These are phyloP conservation scores for Protophormia terraenovae DNA, from an alignment of 2,888 invertebrate species.

Conservation along the genomic window DNA sequence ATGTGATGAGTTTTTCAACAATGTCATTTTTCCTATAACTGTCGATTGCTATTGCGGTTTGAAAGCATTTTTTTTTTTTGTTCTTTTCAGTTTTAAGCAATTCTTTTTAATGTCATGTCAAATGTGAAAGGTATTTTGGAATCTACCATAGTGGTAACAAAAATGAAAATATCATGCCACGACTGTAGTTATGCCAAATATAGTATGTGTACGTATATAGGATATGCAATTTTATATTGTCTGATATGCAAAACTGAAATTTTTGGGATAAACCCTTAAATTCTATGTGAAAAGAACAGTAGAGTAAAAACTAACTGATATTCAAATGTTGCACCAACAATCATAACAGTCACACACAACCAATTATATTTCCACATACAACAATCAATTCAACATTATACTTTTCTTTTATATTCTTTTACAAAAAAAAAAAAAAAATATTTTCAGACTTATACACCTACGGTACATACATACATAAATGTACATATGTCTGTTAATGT, in stretches of 20 bases:
- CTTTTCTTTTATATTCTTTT: conserved; percentile 29
- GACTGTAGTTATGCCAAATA: background rate
- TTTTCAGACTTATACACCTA: too few relatives aligned
- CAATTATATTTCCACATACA: background rate
- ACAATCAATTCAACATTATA: conserved; percentile 44
- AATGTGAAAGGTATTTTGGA: conserved; percentile 30
- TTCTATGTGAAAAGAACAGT: conserved; percentile 1
- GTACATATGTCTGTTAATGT: too few relatives aligned
- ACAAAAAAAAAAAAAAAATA: too few relatives aligned
- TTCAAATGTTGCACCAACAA: conserved; percentile 1
- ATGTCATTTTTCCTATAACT: conserved; percentile 34
- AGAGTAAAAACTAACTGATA: background rate
- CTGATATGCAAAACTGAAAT: background rate
- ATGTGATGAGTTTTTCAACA: conserved; percentile 49
- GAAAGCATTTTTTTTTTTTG: background rate
- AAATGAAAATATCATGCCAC: conserved; percentile 15
- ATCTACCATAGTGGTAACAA: conserved; percentile 9
- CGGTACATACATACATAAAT: background rate
- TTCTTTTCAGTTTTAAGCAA: background rate
- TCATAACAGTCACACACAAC: background rate
- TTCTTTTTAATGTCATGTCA: conserved; percentile 36
- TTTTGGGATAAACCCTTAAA: conserved; percentile 2
- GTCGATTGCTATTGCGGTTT: conserved; percentile 45
- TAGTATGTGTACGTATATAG: background rate
- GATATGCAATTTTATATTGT: background rate